Conservation (phyloP, 2,888 invertebrate genomes). For the Protodeltote pygarga region DNA sequence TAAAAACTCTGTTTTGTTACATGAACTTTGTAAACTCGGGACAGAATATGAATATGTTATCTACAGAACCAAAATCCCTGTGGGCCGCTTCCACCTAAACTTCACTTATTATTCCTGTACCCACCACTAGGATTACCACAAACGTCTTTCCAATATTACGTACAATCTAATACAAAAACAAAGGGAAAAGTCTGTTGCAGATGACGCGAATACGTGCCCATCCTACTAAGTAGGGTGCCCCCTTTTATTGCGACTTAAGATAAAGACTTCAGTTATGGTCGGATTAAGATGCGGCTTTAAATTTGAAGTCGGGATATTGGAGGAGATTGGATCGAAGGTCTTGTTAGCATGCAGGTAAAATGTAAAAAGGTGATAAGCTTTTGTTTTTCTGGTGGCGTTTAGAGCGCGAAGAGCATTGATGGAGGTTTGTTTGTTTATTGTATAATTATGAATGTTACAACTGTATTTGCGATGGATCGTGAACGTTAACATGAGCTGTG, state of each 20-base stretch:
- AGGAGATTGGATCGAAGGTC: constrained; percentile 22
- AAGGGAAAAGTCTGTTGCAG: constrained; percentile 64
- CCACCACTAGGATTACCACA: constrained; percentile 29
- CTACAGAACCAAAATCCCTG: background rate
- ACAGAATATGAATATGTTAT: no score
- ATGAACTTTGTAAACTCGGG: no score
- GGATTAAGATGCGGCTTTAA: constrained; percentile 71
- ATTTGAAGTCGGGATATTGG: constrained; percentile 42
- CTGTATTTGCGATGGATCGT: no score
- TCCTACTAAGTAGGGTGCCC: constrained; percentile 48
- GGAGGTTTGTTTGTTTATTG: background rate
- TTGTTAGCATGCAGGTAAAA: constrained; percentile 46
- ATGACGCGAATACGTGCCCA: constrained; percentile 74
- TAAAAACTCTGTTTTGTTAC: no score
- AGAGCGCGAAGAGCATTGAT: background rate
- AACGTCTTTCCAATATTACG: constrained; percentile 41
- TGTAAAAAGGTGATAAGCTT: constrained; percentile 32
- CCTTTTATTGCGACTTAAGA: constrained; percentile 49
- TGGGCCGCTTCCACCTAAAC: background rate
- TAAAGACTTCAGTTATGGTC: constrained; percentile 67
- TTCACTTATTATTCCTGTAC: constrained; percentile 14
- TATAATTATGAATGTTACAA: no score
- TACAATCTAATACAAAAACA: constrained; percentile 51
- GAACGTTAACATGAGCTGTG: no score
- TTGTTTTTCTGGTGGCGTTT: background rate